phyloP scores from a whole-genome alignment of 2,797 vertebrate species.

The Bradypodion pumilum region DNA sequence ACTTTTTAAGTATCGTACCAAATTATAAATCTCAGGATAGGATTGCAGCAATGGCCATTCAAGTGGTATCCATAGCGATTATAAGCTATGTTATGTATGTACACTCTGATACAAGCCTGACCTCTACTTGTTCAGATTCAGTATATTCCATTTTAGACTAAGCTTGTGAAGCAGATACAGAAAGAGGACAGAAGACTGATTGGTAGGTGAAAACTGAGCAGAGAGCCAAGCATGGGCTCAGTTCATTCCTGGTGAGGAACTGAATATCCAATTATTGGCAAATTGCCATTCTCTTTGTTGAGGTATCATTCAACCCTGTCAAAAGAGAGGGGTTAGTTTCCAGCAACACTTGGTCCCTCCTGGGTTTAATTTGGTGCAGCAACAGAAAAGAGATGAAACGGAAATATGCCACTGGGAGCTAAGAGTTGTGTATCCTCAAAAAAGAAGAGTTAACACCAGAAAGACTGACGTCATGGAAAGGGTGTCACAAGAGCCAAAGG shows the following conservation, averaged over 20 bases:
- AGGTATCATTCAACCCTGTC: constrained; percentile 22
- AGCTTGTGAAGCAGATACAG: too few relatives aligned
- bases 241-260: constrained; percentile 3
- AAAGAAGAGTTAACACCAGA: constrained; percentile 5
- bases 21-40: too few relatives aligned
- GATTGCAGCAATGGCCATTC: too few relatives aligned
- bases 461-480: constrained; percentile 32
- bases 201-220: background rate
- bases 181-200: background rate
- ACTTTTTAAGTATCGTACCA: too few relatives aligned
- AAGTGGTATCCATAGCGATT: too few relatives aligned
- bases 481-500: constrained; percentile 1
- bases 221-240: background rate
- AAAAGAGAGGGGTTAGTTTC: constrained; percentile 4
- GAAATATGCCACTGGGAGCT: background rate
- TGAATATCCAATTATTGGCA: constrained; percentile 7
- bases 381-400: constrained; percentile 32
- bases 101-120: too few relatives aligned
- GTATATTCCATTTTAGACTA: too few relatives aligned
- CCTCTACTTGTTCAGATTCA: too few relatives aligned
- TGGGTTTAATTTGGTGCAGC: constrained; percentile 17
- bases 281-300: constrained; percentile 6
- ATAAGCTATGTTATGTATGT: too few relatives aligned
- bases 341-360: background rate
- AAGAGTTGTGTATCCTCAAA: constrained; percentile 11